These are phyloP conservation scores for Diloba caeruleocephala DNA, from an alignment of 2,888 invertebrate species.

Conservation along the genomic window DNA sequence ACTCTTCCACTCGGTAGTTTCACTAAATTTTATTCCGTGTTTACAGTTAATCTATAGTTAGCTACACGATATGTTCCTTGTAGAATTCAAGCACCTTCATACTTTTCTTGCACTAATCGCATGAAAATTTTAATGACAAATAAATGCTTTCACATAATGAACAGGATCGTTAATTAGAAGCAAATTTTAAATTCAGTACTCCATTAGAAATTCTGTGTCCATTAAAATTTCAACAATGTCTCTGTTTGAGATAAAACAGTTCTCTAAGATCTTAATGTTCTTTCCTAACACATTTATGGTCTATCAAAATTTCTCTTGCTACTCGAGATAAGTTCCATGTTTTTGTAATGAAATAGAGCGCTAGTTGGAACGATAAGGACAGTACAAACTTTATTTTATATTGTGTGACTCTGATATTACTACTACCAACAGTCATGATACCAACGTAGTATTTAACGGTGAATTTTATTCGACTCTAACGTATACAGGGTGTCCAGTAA, in stretches of 20 bases:
- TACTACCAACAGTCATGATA: too few species aligned
- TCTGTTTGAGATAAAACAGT: slow-evolving; percentile 40
- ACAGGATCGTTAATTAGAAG: slow-evolving; percentile 19
- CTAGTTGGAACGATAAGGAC: slow-evolving; percentile 1
- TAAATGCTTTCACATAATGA: not conserved
- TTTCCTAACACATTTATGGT: slow-evolving; percentile 45
- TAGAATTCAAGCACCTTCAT: too few species aligned
- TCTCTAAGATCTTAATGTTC: slow-evolving; percentile 39
- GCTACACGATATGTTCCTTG: too few species aligned
- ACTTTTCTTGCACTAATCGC: too few species aligned
- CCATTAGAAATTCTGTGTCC: slow-evolving; percentile 34
- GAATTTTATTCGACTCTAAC: too few species aligned
- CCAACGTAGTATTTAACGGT: too few species aligned
- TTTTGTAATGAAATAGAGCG: slow-evolving; percentile 8
- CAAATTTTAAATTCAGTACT: slow-evolving; percentile 37
- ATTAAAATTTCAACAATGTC: slow-evolving; percentile 43
- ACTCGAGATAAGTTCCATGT: slow-evolving; percentile 12
- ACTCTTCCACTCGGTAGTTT: too few species aligned
- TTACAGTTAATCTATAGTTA: too few species aligned
- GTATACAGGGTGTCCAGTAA: too few species aligned
- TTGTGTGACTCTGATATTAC: too few species aligned
- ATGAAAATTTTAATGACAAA: not conserved
- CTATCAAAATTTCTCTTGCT: slow-evolving; percentile 31
- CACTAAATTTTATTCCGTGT: too few species aligned
- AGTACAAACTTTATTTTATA: not conserved